Evolutionary conservation across 2,888 invertebrate genomes (phyloP).

Genomic region (Mantis religiosa): DNA sequence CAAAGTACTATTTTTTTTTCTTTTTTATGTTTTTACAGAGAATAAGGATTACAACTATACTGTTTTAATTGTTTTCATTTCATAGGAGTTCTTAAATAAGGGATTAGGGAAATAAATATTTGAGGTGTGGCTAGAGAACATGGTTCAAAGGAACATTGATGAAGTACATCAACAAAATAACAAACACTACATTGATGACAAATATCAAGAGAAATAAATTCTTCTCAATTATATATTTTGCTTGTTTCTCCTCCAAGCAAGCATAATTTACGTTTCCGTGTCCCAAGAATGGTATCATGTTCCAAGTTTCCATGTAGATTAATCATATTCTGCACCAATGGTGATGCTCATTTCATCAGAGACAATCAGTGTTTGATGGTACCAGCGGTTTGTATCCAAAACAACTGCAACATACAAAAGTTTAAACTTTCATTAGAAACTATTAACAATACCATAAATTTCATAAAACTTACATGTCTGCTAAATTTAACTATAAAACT

Average conservation of each 20-base stretch:
- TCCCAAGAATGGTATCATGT: too few relatives aligned
- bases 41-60: background rate
- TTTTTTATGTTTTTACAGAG: background rate
- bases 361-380: slow-evolving; percentile 83
- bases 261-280: too few relatives aligned
- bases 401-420: slow-evolving; percentile 63
- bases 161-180: background rate
- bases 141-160: background rate
- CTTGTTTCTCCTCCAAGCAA: background rate
- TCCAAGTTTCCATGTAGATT: slow-evolving; percentile 36
- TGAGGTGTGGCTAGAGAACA: background rate
- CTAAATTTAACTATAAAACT: too few relatives aligned
- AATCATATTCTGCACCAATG: slow-evolving; percentile 95
- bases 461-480: too few relatives aligned
- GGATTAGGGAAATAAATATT: background rate
- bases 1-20: background rate
- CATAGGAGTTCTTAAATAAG: background rate
- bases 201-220: background rate
- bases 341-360: slow-evolving; percentile 90
- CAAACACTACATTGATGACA: background rate
- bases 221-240: background rate
- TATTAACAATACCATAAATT: too few relatives aligned
- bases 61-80: background rate
- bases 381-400: slow-evolving; percentile 93
- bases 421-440: too few relatives aligned